Evolutionary conservation across 2,888 invertebrate species (phyloP).

Genomic region (Coecobrya sp.): DNA sequence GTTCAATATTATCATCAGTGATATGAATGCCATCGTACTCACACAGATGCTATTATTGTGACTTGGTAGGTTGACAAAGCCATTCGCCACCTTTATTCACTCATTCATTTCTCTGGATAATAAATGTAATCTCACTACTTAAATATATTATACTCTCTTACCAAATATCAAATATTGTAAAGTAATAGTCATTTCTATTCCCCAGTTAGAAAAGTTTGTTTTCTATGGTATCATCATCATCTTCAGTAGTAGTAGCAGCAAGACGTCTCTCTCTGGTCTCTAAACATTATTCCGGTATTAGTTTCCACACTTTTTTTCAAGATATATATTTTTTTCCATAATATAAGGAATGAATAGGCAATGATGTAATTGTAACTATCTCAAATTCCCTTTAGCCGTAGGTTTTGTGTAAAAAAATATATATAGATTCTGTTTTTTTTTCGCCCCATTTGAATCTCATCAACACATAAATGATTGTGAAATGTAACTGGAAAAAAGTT

Average conservation of each 20-base stretch:
- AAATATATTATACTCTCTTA: constrained; percentile 51
- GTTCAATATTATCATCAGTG: constrained; percentile 78
- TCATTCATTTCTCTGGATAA: constrained; percentile 78
- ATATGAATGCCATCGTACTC: constrained; percentile 16
- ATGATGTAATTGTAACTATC: constrained; percentile 79
- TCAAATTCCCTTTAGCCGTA: constrained; percentile 61
- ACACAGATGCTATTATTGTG: not conserved
- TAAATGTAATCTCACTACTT: constrained; percentile 76
- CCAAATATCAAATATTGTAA: constrained; percentile 64
- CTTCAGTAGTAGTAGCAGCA: not conserved
- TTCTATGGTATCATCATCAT: constrained; percentile 9
- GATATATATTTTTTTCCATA: constrained; percentile 26
- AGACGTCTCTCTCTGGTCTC: not conserved
- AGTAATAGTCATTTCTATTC: constrained; percentile 53
- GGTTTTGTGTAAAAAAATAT: constrained; percentile 33
- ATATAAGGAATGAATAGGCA: constrained; percentile 44
- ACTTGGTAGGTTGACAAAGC: constrained; percentile 68
- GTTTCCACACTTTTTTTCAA: constrained; percentile 19
- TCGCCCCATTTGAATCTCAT: constrained; percentile 79
- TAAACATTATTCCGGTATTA: constrained; percentile 51
- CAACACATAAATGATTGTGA: constrained; percentile 71
- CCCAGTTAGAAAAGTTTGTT: constrained; percentile 52
- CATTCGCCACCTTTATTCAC: constrained; percentile 78
- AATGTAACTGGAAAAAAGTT: constrained; percentile 59
- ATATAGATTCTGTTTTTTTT: constrained; percentile 32